Percentiles rank a stretch among this genome's conserved stretches.
phyloP scores from a whole-genome alignment of 2,113 vertebrate genomes.

The Columba livia region DNA sequence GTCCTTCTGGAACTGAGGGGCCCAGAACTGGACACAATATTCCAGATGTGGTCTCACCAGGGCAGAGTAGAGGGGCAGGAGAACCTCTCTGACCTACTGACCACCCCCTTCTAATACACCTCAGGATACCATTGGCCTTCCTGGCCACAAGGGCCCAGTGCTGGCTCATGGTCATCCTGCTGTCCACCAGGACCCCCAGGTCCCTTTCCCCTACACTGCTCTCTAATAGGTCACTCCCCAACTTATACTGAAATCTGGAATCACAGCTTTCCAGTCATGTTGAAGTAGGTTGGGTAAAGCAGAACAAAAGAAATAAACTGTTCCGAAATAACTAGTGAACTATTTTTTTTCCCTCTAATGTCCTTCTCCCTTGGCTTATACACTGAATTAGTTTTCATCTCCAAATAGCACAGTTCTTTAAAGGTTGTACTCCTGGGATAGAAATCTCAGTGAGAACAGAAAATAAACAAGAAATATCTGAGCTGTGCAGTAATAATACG shows the following conservation, averaged over 20 bases:
- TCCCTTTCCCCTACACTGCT: no score
- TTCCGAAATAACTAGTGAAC: neutral
- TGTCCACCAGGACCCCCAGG: no score
- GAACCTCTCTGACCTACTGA: no score
- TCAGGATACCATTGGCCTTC: no score
- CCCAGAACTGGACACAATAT: no score
- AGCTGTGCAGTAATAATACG: neutral
- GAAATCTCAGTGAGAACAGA: neutral
- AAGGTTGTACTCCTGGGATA: neutral
- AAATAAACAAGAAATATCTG: neutral
- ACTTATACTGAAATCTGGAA: neutral
- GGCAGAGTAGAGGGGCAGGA: no score
- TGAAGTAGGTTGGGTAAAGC: neutral
- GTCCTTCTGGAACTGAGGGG: no score
- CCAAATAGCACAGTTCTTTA: neutral
- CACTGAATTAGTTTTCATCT: neutral
- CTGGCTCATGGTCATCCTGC: no score
- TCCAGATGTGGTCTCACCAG: no score
- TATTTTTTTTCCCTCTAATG: neutral
- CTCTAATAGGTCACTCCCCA: no score
- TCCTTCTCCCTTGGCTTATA: neutral
- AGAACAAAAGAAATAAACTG: neutral
- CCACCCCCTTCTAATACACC: no score
- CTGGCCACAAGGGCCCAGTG: no score
- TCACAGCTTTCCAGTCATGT: neutral